A percentile compares a stretch with the other conserved stretches of the same genome.
These are phyloP conservation scores for Hirtodrosophila confusa DNA, from an alignment of 2,888 invertebrate genomes.

Conservation along the genomic window DNA sequence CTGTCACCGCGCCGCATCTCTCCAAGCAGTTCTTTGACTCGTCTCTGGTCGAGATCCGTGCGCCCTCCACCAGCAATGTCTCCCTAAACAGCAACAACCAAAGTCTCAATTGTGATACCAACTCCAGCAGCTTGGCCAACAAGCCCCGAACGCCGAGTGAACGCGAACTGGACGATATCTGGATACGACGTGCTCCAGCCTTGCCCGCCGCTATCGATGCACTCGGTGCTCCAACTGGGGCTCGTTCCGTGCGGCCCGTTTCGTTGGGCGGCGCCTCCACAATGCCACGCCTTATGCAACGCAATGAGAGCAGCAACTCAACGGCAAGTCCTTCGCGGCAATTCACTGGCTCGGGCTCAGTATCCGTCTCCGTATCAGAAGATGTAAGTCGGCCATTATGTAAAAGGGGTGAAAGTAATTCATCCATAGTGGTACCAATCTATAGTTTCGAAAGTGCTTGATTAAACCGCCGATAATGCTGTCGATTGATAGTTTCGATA, in stretches of 20 bases:
- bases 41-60: constrained; percentile 91
- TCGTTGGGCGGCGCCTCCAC: constrained; percentile 53
- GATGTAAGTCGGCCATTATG: constrained; percentile 75
- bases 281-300: constrained; percentile 62
- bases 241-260: constrained; percentile 32
- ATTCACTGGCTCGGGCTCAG: constrained; percentile 60
- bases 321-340: constrained; percentile 71
- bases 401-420: too few relatives aligned
- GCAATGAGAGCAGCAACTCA: constrained; percentile 70
- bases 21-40: constrained; percentile 93
- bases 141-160: constrained; percentile 67
- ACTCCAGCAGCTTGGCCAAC: constrained; percentile 39
- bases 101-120: constrained; percentile 80
- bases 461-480: too few relatives aligned
- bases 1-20: constrained; percentile 86
- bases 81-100: constrained; percentile 67
- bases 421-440: too few relatives aligned
- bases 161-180: constrained; percentile 79
- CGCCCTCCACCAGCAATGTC: constrained; percentile 84
- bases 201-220: constrained; percentile 5
- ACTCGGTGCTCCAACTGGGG: neutral
- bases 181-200: constrained; percentile 73
- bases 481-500: too few relatives aligned
- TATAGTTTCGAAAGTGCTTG: too few relatives aligned
- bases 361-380: constrained; percentile 71